Evolutionary conservation across 37 sponge, comb jelly and placozoan species (phyloP), one percentile per base, ranked within the genome.

Genomic region (Spongilla lacustris): DNA sequence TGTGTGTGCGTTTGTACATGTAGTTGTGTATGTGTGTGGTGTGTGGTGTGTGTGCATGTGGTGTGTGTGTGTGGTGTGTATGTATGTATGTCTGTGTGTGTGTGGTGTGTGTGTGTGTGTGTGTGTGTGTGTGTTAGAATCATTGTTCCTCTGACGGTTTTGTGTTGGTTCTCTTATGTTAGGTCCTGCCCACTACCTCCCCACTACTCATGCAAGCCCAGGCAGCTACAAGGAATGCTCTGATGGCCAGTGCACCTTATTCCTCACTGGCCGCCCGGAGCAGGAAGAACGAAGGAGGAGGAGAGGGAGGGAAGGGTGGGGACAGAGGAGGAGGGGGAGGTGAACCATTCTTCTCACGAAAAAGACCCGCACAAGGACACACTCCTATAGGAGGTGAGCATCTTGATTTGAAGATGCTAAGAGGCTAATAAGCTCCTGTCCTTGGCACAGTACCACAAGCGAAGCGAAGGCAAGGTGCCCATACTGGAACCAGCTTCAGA

Each of bases 121-220:
- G 25, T n/a, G 73, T 77, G 78, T 70, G n/a, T n/a, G n/a, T n/a
- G n/a, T n/a, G n/a, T n/a, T n/a, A n/a, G n/a, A n/a, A n/a, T n/a
- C n/a, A n/a, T n/a, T n/a, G n/a, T n/a, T n/a, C n/a, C n/a, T n/a
- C n/a, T n/a, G n/a, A n/a, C n/a, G n/a, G n/a, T n/a, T n/a, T n/a
- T n/a, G n/a, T n/a, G n/a, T n/a, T n/a, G 6, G 9, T 46, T 8
- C 46, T 8, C 46, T 11, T 70, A 9, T 70, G 4, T 3, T 30
- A 30, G 27, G 29, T 4, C 72, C 30, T 70, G 4, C 30, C 8
- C 9, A 30, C 72, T 50, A 68, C 66, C 48, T 26, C 75, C 26
- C 84, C 84, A 24, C 68, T 84, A 34, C 36, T 84, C 33, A 71
- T 27, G 30, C 79, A 77, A 30, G 50, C 68, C 4, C 26, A 66